Evolutionary conservation across 2,113 vertebrate genomes (phyloP), one percentile per base, ranked within the genome.

Genomic region (Pipra filicauda): DNA sequence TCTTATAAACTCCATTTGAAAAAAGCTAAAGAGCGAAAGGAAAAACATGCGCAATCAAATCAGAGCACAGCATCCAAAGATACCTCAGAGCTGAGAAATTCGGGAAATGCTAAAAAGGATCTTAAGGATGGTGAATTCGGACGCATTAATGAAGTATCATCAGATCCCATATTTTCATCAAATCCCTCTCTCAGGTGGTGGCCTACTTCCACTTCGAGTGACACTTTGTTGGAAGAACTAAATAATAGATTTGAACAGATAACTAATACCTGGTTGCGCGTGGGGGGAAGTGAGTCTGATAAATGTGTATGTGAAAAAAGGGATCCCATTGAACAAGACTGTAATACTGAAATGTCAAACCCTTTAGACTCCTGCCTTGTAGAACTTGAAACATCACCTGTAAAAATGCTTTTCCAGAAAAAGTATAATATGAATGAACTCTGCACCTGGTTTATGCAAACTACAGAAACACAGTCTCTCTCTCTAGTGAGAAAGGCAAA

Each of bases 391-490:
- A 97, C 97, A 24, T 99, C 99, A 70, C 98, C 98, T 66, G 98
- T 99, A 85, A 98, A 98, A 98, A 98, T 98, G 96, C 98, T 99
- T 96, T 99, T 99, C 97, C 98, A 98, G 96, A 98, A 98, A 95
- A 99, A 99, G 82, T 99, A 98, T 97, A 98, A 97, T 89, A 98
- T 98, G 97, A 98, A 98, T 84, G 99, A 99, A 75, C 98, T 99
- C 80, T 98, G 98, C 96, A 98, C 98, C 64, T 99, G 99, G 99
- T 99, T 99, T 96, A 99, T 99, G 99, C 98, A 99, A 98, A 99
- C 99, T 89, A 99, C 99, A 69, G 99, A 99, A 98, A 99, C 99
- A 16, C 99, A 99, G 86, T 99, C 99, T 85, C 98, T 99, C 61
- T 98, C 98, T 59, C 98, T 99, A 72, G 98, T 99, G 83, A 99